Base-by-base conservation (phyloP, 2,888 invertebrate species). In the Bombylius major region DNA sequence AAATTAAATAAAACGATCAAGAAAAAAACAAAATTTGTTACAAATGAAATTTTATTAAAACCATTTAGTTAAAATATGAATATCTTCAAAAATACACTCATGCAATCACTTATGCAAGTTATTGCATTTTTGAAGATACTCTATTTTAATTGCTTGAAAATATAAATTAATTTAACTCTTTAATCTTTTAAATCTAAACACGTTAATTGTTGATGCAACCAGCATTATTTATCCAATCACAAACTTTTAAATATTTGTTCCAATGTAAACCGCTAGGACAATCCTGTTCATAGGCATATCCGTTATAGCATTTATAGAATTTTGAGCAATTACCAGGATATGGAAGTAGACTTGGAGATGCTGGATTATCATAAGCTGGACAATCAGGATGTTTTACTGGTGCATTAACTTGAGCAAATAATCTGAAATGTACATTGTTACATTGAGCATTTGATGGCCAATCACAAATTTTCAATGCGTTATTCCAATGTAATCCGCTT, bases 251-350 rank as follows among this genome's bases (percentile, higher is more conserved):
- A 54, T 58, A 11, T 53, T 56, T 54, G 58, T 59, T 48, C 33
- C 32, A 31, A 52, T 61, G 39, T 50, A 58, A 55, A 34, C 59
- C 32, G 1, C 36, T 14, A 4, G 67, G 61, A 57, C 69, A 69
- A 12, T 56, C 53, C n/a, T 60, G 60, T 9, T 63, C 56, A 50
- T 51, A 63, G 1, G 64, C 64, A 0, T 4, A 1, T 0, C 47
- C n/a, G 8, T 60, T 58, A 48, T 56, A 59, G 45, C 69, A 69
- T n/a, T 64, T 61, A 42, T 68, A 65, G 48, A 63, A 69, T 55
- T 61, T 60, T 12, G 62, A 60, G 33, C 67, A 68, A 53, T 69
- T 58, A 14, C 62, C 54, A 1, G 68, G 67, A 64, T 67, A 60
- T 0, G 63, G 61, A 12, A 55, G 14, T 4, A 47, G 14, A 32